Percentiles rank a stretch among this genome's conserved stretches.
These are phyloP conservation scores for Chamaetylas fuelleborni DNA, from an alignment of 2,113 vertebrate species.

Conservation along the genomic window DNA sequence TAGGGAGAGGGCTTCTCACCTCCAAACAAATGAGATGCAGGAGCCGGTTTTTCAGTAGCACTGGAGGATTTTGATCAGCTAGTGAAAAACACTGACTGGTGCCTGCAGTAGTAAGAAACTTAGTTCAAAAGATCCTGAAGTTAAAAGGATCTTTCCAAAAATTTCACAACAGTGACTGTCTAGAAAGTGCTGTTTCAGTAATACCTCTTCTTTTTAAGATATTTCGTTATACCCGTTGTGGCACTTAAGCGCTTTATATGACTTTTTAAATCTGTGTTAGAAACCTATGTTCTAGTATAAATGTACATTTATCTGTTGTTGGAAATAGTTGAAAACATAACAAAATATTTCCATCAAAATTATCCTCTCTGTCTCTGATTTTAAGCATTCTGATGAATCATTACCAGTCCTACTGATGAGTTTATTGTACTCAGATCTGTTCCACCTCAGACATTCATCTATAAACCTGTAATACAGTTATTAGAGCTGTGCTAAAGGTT, in stretches of 20 bases:
- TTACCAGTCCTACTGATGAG: neutral
- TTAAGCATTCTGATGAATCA: neutral
- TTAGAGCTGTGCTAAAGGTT: neutral
- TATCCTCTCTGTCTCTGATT: neutral
- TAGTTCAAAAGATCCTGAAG: neutral
- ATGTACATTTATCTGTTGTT: neutral
- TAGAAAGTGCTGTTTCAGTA: neutral
- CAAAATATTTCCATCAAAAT: neutral
- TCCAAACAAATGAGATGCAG: neutral
- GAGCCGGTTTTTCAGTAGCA: neutral
- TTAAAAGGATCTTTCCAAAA: neutral
- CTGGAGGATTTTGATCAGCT: neutral
- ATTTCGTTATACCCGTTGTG: neutral
- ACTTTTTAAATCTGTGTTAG: neutral
- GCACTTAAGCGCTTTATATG: neutral
- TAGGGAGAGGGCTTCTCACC: neutral
- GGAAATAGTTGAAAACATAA: neutral
- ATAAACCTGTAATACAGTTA: neutral
- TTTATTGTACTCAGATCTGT: neutral
- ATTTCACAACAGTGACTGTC: neutral
- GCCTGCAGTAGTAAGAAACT: neutral
- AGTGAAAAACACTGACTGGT: neutral
- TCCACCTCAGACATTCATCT: neutral
- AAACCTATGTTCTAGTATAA: neutral
- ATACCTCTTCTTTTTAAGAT: neutral